phyloP scores from a whole-genome alignment of 2,888 invertebrate species.

The Caenorhabditis angaria region DNA sequence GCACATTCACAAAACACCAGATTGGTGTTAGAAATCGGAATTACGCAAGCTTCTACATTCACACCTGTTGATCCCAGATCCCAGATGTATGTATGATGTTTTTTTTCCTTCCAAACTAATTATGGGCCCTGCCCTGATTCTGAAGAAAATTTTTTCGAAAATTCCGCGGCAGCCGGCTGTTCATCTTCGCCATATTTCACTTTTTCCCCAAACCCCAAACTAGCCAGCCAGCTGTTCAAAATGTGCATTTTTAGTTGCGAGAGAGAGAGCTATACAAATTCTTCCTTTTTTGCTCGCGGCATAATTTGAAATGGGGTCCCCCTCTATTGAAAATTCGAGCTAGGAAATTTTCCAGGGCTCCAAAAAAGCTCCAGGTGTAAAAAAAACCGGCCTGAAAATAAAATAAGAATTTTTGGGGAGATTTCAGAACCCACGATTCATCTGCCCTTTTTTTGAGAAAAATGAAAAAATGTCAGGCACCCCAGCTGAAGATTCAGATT shows the following conservation, averaged over 20 bases:
- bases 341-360: no score
- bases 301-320: neutral
- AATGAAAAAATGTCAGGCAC: neutral
- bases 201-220: neutral
- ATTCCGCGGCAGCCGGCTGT: slow-evolving; percentile 4
- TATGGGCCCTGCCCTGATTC: no score
- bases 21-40: slow-evolving; percentile 1
- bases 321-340: no score
- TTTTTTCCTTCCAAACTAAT: neutral
- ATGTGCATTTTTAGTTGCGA: slow-evolving; percentile 4
- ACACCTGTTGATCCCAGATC: neutral
- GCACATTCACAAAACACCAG: neutral
- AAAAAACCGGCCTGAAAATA: slow-evolving; percentile 1
- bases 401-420: no score
- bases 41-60: neutral
- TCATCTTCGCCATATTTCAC: slow-evolving; percentile 4
- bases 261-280: no score
- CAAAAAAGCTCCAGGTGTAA: slow-evolving; percentile 4
- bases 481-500: neutral
- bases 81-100: neutral
- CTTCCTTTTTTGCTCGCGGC: neutral
- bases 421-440: neutral
- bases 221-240: neutral
- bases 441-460: neutral
- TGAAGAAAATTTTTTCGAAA: neutral